phyloP scores from a whole-genome alignment of 1,140 invertebrate species.

The Bombus terrestris region DNA sequence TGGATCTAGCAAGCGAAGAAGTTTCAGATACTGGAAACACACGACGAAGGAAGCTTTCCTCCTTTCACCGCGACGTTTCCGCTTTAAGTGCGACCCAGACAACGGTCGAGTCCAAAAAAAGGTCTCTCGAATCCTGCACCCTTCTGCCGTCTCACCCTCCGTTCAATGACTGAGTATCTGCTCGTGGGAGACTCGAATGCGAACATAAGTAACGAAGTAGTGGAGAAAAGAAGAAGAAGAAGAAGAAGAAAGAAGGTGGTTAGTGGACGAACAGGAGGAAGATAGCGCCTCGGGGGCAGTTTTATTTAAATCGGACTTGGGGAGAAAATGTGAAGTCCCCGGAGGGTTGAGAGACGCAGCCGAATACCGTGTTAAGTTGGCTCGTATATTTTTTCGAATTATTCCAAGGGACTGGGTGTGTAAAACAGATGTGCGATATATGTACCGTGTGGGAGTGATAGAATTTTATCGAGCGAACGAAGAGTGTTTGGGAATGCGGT shows the following conservation, averaged over 20 bases:
- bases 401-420: background rate
- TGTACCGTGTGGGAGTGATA: background rate
- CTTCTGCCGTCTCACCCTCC: background rate
- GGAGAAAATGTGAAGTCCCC: conserved; percentile 37
- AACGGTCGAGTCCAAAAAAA: conserved; percentile 65
- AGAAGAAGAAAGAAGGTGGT: background rate
- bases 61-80: conserved; percentile 65
- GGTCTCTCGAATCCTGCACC: conserved; percentile 40
- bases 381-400: conserved; percentile 41
- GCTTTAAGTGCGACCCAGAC: conserved; percentile 77
- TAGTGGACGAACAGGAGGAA: background rate
- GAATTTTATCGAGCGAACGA: background rate
- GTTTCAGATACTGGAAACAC: background rate
- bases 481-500: too few species aligned
- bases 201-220: background rate
- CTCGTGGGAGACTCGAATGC: conserved; percentile 42
- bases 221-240: background rate
- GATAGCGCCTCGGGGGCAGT: conserved; percentile 58
- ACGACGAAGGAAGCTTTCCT: background rate
- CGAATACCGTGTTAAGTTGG: conserved; percentile 2
- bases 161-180: conserved; percentile 11
- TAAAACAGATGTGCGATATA: background rate
- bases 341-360: background rate
- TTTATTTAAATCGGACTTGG: conserved; percentile 65
- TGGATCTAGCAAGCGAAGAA: background rate